These are phyloP conservation scores for Rissa tridactyla DNA, from an alignment of 2,113 vertebrate genomes.

Conservation along the genomic window DNA sequence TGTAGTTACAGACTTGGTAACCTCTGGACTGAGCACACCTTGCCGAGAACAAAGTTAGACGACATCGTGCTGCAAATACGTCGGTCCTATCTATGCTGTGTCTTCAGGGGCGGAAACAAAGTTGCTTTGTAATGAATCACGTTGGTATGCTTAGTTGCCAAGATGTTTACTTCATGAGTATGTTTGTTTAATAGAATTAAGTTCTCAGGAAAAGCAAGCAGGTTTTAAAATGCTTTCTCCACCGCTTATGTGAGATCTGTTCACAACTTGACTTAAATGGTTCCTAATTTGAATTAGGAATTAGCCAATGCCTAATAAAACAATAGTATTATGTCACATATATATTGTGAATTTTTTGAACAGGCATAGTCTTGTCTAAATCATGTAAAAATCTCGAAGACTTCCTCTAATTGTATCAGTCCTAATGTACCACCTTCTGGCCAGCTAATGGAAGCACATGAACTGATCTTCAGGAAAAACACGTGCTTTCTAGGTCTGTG, in stretches of 20 bases:
- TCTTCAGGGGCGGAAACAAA: not conserved
- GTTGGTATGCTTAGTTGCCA: not conserved
- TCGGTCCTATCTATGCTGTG: not conserved
- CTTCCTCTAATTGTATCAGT: not conserved
- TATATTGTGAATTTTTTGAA: not conserved
- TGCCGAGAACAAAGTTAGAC: not conserved
- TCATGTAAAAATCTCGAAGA: not conserved
- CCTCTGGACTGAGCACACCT: not conserved
- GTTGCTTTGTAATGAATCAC: not conserved
- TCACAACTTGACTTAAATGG: not conserved
- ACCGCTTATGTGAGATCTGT: not conserved
- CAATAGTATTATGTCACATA: not conserved
- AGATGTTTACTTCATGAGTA: not conserved
- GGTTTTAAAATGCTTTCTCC: not conserved
- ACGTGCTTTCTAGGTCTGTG: not conserved
- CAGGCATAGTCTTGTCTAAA: not conserved
- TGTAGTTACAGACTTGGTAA: not conserved
- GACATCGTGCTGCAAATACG: not conserved
- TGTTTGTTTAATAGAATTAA: not conserved
- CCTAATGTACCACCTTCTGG: conserved; percentile 67
- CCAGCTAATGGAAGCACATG: conserved; percentile 29
- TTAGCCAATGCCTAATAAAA: not conserved
- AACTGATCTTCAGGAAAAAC: not conserved
- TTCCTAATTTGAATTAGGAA: not conserved
- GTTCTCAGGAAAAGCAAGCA: not conserved